Conservation (phyloP, 2,113 vertebrate genomes). For the Deroptyus accipitrinus region DNA sequence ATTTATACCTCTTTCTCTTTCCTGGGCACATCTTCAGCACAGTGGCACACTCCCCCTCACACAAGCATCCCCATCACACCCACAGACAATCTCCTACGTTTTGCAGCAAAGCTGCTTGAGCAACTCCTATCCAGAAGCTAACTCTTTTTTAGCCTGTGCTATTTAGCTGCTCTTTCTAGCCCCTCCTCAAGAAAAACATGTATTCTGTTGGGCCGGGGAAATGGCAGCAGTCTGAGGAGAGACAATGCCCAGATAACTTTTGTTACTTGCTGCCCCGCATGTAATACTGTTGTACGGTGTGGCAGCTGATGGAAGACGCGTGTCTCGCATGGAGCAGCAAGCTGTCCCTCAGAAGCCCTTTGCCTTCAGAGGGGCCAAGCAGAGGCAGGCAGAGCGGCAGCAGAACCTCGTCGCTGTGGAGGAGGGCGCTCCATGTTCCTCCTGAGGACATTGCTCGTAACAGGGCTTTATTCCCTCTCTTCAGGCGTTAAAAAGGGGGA, state of each 20-base stretch:
- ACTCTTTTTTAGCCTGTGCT: not conserved
- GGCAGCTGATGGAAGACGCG: not conserved
- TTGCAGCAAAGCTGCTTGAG: not conserved
- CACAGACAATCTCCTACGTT: not conserved
- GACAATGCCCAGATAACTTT: not conserved
- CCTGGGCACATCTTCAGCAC: not conserved
- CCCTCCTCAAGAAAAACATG: not conserved
- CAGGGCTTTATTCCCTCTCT: fast-evolving
- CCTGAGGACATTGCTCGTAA: not conserved
- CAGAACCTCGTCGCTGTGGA: not conserved
- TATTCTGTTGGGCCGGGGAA: not conserved
- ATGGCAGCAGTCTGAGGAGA: not conserved
- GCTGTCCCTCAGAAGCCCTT: not conserved
- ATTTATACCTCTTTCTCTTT: not conserved
- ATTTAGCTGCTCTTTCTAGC: not conserved
- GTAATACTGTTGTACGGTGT: not conserved
- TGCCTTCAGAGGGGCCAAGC: not conserved
- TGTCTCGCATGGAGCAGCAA: not conserved
- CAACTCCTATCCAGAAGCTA: not conserved
- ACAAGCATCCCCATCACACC: not conserved
- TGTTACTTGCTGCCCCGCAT: not conserved
- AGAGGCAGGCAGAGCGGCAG: not conserved
- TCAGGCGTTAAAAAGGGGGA: fast-evolving
- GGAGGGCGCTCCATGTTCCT: fast-evolving
- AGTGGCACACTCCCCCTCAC: not conserved